Evolutionary conservation across 2,113 vertebrate genomes (phyloP).

Genomic region (Gambusia holbrooki): DNA sequence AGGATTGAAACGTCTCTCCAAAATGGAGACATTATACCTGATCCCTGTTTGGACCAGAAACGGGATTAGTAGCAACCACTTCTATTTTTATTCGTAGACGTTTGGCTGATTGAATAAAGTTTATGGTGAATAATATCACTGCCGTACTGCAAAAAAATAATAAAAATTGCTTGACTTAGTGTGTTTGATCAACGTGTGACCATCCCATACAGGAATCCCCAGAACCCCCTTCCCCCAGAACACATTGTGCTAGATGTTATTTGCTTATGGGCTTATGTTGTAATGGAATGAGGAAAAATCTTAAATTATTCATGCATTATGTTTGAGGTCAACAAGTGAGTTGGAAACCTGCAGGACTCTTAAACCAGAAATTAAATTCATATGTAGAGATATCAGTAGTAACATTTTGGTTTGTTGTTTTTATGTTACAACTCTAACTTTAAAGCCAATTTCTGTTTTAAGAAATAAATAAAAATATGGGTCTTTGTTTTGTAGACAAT

Average conservation of each 20-base stretch:
- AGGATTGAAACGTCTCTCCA: slow-evolving; percentile 90
- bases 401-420: not conserved
- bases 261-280: slow-evolving; percentile 28
- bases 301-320: slow-evolving; percentile 25
- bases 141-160: not conserved
- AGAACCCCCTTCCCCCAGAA: slow-evolving; percentile 29
- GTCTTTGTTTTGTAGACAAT: not conserved
- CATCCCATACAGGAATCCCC: slow-evolving; percentile 34
- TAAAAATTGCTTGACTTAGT: slow-evolving; percentile 24
- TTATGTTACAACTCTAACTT: not conserved
- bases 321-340: slow-evolving; percentile 34
- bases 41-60: slow-evolving; percentile 75
- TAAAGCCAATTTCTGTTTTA: not conserved
- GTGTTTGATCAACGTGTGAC: slow-evolving; percentile 45
- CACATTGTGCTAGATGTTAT: slow-evolving; percentile 54
- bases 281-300: slow-evolving; percentile 30
- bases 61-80: slow-evolving; percentile 3
- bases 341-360: slow-evolving; percentile 14
- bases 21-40: slow-evolving; percentile 86
- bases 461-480: not conserved
- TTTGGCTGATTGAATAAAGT: not conserved
- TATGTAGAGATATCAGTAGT: slow-evolving; percentile 3
- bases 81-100: too few species aligned
- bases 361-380: not conserved
- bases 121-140: slow-evolving; percentile 41